These are phyloP conservation scores for Diadumene lineata DNA, from an alignment of 92 coral and sea anemone genomes.

Conservation along the genomic window DNA sequence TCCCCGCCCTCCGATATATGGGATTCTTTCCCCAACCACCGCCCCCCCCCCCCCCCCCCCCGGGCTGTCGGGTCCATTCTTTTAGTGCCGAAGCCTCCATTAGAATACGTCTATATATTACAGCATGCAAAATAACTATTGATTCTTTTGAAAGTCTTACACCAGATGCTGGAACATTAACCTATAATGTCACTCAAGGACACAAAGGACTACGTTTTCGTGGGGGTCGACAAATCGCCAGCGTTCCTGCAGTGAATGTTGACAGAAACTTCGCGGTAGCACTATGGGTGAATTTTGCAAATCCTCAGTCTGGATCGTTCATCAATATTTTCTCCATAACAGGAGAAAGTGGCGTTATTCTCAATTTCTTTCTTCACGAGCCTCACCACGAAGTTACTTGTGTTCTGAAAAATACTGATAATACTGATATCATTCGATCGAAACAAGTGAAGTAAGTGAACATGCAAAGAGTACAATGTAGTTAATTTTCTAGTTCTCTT, in stretches of 20 bases:
- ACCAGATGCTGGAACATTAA: background rate
- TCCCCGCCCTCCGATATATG: too few relatives aligned
- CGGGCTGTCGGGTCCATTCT: too few relatives aligned
- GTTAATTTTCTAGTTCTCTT: background rate
- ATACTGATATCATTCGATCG: background rate
- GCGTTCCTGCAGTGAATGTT: background rate
- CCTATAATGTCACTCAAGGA: background rate
- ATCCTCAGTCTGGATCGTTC: background rate
- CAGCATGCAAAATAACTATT: too few relatives aligned
- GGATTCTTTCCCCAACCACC: too few relatives aligned
- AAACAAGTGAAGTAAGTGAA: background rate
- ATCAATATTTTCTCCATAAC: background rate
- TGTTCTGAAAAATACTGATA: background rate
- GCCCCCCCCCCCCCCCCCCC: too few relatives aligned
- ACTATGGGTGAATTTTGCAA: background rate
- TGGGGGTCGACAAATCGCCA: background rate
- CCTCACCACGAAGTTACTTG: background rate
- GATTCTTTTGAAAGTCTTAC: too few relatives aligned
- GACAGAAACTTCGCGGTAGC: background rate
- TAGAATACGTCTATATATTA: too few relatives aligned
- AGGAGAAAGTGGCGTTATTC: background rate
- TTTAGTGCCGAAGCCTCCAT: too few relatives aligned
- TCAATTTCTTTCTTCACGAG: background rate
- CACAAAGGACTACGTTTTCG: background rate
- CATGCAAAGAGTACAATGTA: background rate